phyloP scores from a whole-genome alignment of 2,797 vertebrate species.

The Enteromius paludinosus region DNA sequence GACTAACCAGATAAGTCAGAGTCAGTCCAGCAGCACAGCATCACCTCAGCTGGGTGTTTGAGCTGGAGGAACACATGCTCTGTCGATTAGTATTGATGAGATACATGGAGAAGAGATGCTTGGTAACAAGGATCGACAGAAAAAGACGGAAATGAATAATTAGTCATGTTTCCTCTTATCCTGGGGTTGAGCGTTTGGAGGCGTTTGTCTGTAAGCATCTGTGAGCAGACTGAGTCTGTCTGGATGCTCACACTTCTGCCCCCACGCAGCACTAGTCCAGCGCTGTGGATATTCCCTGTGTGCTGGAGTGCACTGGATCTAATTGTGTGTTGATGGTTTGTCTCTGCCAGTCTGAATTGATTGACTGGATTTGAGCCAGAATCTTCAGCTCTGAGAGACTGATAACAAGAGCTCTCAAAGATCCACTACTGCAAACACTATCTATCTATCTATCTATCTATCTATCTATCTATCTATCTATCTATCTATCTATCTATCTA shows the following conservation, averaged over 20 bases:
- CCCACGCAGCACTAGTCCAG: background rate
- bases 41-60: background rate
- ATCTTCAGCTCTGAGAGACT: constrained; percentile 18
- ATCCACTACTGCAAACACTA: background rate
- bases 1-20: background rate
- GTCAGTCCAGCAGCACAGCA: background rate
- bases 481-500: background rate
- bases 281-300: constrained; percentile 15
- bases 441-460: no score
- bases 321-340: constrained; percentile 33
- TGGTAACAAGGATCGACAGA: constrained; percentile 30
- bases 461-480: background rate
- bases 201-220: constrained; percentile 28
- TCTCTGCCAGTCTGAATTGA: constrained; percentile 30
- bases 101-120: constrained; percentile 25
- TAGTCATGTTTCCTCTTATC: constrained; percentile 26
- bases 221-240: background rate
- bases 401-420: background rate
- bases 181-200: constrained; percentile 22
- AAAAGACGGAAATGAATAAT: constrained; percentile 32
- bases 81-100: constrained; percentile 51
- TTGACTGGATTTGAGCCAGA: constrained; percentile 10
- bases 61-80: constrained; percentile 14
- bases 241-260: background rate
- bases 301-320: constrained; percentile 3